Conservation (phyloP, 2,888 invertebrate genomes). For the Parasteatoda lunata region DNA sequence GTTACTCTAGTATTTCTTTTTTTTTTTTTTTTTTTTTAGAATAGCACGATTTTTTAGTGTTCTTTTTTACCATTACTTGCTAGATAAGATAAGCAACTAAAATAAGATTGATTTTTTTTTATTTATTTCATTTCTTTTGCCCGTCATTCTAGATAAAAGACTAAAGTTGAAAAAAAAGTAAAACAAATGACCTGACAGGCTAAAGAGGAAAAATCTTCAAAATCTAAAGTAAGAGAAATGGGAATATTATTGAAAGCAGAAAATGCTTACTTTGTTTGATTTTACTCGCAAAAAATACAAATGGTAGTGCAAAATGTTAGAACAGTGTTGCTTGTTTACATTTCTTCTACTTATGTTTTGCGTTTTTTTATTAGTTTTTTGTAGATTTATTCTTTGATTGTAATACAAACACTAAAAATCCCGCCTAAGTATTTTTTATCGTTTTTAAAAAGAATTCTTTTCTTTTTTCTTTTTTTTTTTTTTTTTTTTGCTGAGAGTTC, state of each 20-base stretch:
- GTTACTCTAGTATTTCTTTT: not conserved
- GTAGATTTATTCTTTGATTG: not conserved
- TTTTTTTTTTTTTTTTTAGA: not conserved
- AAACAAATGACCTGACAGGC: conserved; percentile 53
- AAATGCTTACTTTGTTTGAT: not conserved
- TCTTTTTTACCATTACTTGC: not conserved
- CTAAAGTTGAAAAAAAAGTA: conserved; percentile 22
- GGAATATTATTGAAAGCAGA: conserved; percentile 56
- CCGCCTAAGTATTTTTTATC: not conserved
- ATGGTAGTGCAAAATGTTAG: not conserved
- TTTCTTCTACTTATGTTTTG: conserved; percentile 1
- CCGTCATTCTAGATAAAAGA: conserved; percentile 28
- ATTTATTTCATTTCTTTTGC: conserved; percentile 2
- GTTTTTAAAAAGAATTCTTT: not conserved
- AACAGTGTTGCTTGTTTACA: not conserved
- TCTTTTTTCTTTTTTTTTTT: not conserved
- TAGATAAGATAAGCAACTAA: not conserved
- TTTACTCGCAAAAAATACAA: not conserved
- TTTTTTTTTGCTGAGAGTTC: not conserved
- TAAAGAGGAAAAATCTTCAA: conserved; percentile 40
- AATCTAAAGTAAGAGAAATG: conserved; percentile 60
- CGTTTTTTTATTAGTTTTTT: not conserved
- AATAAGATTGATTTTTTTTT: not conserved
- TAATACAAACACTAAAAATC: not conserved
- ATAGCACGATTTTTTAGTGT: not conserved